Evolutionary conservation across 2,888 invertebrate genomes (phyloP), one percentile per base, ranked within the genome.

Genomic region (Eupithecia insigniata): DNA sequence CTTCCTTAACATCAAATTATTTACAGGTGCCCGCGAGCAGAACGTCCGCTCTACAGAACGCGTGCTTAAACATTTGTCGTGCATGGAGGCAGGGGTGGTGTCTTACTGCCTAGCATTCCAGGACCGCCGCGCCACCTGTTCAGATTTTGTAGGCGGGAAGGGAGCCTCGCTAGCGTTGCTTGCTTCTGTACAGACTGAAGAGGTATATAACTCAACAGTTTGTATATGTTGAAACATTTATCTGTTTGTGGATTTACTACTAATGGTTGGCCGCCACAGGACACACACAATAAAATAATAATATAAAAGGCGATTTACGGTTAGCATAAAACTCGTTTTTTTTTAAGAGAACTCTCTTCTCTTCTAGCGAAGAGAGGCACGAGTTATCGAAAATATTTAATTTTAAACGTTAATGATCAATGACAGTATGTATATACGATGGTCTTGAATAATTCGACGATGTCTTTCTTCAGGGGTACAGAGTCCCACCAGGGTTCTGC

Each of bases 161-260:
- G 97, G 97, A 14, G 96, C 96, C 1, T 97, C 97, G 2, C 88
- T 98, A 18, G 97, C 97, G 0, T 87, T 96, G 55, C 89, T 98
- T 64, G 84, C 89, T 14, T 90, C 93, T 0, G 79, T 90, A 28
- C 89, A 95, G 69, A 80, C 87, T 26, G 82, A 90, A 61, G 87
- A 95, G 83, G 96, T 95, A 72, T 36, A 8, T 34, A 34, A 36
- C 36, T 12, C 14, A n/a, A 55, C n/a, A 66, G 22, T 3, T 22
- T 2, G 12, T 64, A 22, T n/a, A 43, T 43, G 46, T 46, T 8
- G n/a, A 46, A 46, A n/a, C 1, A 46, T 6, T 39, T 39, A 8
- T n/a, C 46, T 8, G 7, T 46, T 46, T n/a, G 6, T 46, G n/a
- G 18, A 18, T 39, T 39, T 14, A 39, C 43, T 43, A 43, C 3